Evolutionary conservation across 2,888 invertebrate species (phyloP).

Genomic region (Gymnosoma rotundatum): DNA sequence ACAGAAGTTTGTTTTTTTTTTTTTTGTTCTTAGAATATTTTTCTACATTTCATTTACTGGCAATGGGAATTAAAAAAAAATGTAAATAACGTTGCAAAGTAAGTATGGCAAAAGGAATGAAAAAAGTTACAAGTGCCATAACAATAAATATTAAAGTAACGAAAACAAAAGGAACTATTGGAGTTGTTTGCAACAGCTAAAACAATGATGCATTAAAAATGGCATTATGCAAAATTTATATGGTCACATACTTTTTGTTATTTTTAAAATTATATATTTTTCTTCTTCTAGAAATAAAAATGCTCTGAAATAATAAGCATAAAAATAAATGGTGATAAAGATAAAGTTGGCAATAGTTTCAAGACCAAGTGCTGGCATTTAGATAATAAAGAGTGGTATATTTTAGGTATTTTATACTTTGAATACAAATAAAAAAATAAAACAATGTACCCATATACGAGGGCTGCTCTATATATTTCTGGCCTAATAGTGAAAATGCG

Average conservation of each 20-base stretch:
- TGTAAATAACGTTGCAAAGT: conserved; percentile 45
- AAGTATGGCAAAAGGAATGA: conserved; percentile 9
- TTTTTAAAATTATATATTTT: conserved; percentile 16
- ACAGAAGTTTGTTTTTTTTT: conserved; percentile 45
- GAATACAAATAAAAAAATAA: neutral
- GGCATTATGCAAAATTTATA: conserved; percentile 54
- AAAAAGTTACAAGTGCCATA: conserved; percentile 48
- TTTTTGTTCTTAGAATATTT: neutral
- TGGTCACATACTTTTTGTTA: conserved; percentile 25
- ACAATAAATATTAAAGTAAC: conserved; percentile 54
- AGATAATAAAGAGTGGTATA: conserved; percentile 8
- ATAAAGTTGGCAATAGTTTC: conserved; percentile 47
- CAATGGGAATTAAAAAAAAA: conserved; percentile 48
- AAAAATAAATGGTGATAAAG: conserved; percentile 17
- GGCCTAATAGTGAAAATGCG: too few species aligned
- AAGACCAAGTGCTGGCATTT: conserved; percentile 27
- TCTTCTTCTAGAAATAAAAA: conserved; percentile 1
- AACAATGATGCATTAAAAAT: conserved; percentile 54
- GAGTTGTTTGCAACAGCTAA: conserved; percentile 32
- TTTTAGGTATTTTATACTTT: neutral
- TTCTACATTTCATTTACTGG: conserved; percentile 41
- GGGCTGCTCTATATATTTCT: too few species aligned
- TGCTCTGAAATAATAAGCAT: conserved; percentile 3
- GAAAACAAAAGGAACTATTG: conserved; percentile 45
- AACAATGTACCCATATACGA: too few species aligned